phyloP scores from a whole-genome alignment of 92 coral and sea anemone species.

The Scolanthus callimorphus region DNA sequence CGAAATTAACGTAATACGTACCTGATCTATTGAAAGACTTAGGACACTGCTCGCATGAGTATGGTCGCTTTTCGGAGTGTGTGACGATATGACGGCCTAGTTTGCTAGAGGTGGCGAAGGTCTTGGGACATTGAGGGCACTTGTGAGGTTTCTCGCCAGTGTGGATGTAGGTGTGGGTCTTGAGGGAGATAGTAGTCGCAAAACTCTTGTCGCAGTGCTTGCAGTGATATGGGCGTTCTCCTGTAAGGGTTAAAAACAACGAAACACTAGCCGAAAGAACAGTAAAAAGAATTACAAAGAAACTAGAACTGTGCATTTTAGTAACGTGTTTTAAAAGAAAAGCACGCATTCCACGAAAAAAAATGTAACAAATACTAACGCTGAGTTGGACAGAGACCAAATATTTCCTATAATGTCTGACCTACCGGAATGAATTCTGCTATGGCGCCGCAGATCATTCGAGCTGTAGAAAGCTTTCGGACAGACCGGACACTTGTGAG shows the following conservation, averaged over 20 bases:
- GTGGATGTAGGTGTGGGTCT: slow-evolving; percentile 98
- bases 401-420: too few relatives aligned
- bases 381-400: too few relatives aligned
- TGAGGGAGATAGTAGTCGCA: slow-evolving; percentile 96
- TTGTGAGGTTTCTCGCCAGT: slow-evolving; percentile 99
- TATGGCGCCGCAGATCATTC: slow-evolving; percentile 92
- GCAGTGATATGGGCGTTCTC: slow-evolving; percentile 95
- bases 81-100: slow-evolving; percentile 98
- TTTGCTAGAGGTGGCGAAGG: slow-evolving; percentile 98
- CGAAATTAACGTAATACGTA: too few relatives aligned
- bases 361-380: too few relatives aligned
- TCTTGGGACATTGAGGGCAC: slow-evolving; percentile 98
- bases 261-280: too few relatives aligned
- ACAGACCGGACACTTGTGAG: slow-evolving; percentile 90
- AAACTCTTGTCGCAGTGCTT: slow-evolving; percentile 96
- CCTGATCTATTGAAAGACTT: slow-evolving; percentile 99
- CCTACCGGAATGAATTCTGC: slow-evolving; percentile 96
- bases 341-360: too few relatives aligned
- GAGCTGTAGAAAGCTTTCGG: slow-evolving; percentile 99
- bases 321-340: too few relatives aligned
- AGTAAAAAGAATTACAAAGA: too few relatives aligned
- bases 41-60: slow-evolving; percentile 87
- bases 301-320: too few relatives aligned
- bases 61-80: slow-evolving; percentile 96
- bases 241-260: too few relatives aligned